Base-by-base conservation (phyloP, 1,140 invertebrate genomes). In the Octopus sinensis region DNA sequence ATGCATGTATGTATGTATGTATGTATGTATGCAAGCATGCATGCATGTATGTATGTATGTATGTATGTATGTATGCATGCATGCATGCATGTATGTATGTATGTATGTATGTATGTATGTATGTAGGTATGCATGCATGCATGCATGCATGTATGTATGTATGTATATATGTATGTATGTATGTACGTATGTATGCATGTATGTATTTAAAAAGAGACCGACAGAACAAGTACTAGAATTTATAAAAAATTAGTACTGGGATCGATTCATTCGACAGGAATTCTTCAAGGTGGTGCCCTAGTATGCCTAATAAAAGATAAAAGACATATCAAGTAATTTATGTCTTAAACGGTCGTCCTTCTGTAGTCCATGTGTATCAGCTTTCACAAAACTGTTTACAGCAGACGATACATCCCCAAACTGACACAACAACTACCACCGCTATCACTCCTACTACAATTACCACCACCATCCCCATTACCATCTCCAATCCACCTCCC, bases 81-180 rank as follows among this genome's bases (percentile, higher is more conserved):
- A 83, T 83, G 82, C 83, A 84, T 84, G 79, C 81, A 84, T 84
- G 79, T 84, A 83, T 83, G 82, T 83, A 83, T 12, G 82, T 83
- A 84, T 84, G 82, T 84, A 84, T 83, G 79, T 84, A 83, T 84
- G 82, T 84, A 84, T 84, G 82, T 84, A 84, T 83, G 79, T 84
- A 84, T 84, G 82, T 84, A 84, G 81, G 82, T 83, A 83, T 83
- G 79, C 83, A 84, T 84, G 82, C 81, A 84, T 83, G 82, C 81
- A 84, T 83, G 82, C 83, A 84, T 84, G 82, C 79, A 84, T 84
- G 82, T 84, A 84, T 83, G 82, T 83, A 84, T 84, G 82, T 84
- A 84, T 83, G 79, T 83, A 83, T 84, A 80, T 84, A 84, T 84
- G 82, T 84, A 84, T 83, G 82, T 83, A 83, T 83, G 79, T 84